phyloP scores from a whole-genome alignment of 2,888 invertebrate species.

The Rhamnusium bicolor region DNA sequence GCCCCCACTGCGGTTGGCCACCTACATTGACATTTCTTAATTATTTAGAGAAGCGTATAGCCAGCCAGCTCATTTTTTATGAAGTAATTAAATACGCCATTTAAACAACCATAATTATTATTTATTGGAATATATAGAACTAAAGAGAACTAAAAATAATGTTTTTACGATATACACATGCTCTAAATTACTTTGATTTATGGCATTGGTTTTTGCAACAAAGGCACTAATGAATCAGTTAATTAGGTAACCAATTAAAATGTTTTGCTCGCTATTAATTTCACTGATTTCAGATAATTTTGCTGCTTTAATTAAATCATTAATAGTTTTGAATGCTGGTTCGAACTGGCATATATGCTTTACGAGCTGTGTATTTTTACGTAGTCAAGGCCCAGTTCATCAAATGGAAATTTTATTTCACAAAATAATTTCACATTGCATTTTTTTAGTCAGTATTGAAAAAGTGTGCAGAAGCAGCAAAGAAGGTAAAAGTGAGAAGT shows the following conservation, averaged over 20 bases:
- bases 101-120: not conserved
- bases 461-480: no score
- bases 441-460: no score
- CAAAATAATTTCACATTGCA: no score
- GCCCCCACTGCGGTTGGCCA: not conserved
- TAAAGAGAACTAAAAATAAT: not conserved
- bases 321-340: not conserved
- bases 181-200: constrained; percentile 5
- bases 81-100: not conserved
- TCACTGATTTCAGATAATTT: not conserved
- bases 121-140: not conserved
- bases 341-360: not conserved
- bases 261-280: constrained; percentile 14
- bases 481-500: no score
- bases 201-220: not conserved
- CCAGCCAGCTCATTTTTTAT: not conserved
- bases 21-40: not conserved
- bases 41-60: not conserved
- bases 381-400: no score
- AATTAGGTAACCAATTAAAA: constrained; percentile 18
- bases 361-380: no score
- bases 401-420: no score
- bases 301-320: constrained; percentile 14
- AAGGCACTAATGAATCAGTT: constrained; percentile 18
- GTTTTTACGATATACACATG: constrained; percentile 7